These are phyloP conservation scores for Cancer borealis DNA, from an alignment of 2,888 invertebrate species.

Conservation along the genomic window DNA sequence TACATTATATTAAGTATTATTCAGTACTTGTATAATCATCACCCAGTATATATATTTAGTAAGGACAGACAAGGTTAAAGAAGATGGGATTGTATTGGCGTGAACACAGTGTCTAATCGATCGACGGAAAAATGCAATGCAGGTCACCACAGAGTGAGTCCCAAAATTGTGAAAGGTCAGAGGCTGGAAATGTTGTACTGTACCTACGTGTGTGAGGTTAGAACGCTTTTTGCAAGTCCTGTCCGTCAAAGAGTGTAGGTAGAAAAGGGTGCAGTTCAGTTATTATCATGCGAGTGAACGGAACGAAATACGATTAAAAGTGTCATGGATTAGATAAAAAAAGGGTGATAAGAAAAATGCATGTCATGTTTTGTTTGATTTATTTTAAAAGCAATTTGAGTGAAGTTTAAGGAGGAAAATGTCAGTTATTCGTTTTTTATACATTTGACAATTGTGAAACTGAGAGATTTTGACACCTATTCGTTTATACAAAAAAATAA, in stretches of 20 bases:
- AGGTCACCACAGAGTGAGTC: neutral
- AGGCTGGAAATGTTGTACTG: neutral
- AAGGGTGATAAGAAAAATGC: neutral
- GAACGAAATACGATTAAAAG: neutral
- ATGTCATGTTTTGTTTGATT: neutral
- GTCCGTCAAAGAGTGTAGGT: neutral
- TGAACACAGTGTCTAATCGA: neutral
- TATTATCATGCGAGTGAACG: neutral
- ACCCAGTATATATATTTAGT: neutral
- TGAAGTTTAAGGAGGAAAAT: neutral
- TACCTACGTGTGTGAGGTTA: neutral
- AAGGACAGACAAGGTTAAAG: neutral
- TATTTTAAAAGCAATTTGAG: neutral
- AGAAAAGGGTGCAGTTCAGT: neutral
- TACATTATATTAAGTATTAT: no score
- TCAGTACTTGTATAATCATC: neutral
- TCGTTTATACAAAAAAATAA: neutral
- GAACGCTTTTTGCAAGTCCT: neutral
- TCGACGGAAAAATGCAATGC: neutral
- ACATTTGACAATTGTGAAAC: neutral
- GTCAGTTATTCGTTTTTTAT: neutral
- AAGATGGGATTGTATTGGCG: neutral
- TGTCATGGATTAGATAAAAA: neutral
- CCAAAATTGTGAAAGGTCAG: conserved; percentile 5
- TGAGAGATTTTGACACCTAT: neutral